These are phyloP conservation scores for Neofelis nebulosa DNA, from an alignment of 2,113 vertebrate species.

Conservation along the genomic window DNA sequence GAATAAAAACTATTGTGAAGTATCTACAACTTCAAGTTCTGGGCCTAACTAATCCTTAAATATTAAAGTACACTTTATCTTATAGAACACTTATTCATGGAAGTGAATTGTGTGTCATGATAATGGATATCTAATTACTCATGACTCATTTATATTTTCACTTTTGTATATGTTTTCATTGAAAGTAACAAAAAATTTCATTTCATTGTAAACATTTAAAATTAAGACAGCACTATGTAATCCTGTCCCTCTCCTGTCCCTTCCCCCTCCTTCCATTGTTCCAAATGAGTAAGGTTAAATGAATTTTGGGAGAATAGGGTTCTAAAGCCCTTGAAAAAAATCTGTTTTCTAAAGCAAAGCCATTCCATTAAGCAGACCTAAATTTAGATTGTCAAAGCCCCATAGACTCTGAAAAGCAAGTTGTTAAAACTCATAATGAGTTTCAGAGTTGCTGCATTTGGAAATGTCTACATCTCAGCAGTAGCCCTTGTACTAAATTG, in stretches of 20 bases:
- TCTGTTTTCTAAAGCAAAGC: slow-evolving; percentile 63
- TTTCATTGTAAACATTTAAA: slow-evolving; percentile 25
- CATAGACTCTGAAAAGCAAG: slow-evolving; percentile 53
- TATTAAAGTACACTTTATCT: neutral
- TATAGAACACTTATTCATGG: neutral
- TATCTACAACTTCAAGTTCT: neutral
- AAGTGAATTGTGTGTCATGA: neutral
- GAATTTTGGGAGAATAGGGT: neutral
- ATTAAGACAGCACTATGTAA: neutral
- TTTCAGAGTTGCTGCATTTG: slow-evolving; percentile 25
- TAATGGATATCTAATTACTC: slow-evolving; percentile 35
- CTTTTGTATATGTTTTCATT: neutral
- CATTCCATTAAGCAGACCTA: slow-evolving; percentile 60
- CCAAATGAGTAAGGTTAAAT: slow-evolving; percentile 42
- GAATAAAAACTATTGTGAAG: neutral
- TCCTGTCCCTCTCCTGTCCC: neutral
- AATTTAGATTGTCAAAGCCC: slow-evolving; percentile 66
- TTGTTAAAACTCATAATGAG: slow-evolving; percentile 55
- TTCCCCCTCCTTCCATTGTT: neutral
- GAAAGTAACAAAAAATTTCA: slow-evolving; percentile 34
- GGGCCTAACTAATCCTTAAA: slow-evolving; percentile 22
- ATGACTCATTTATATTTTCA: slow-evolving; percentile 43
- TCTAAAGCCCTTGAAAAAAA: slow-evolving; percentile 51
- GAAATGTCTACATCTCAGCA: slow-evolving; percentile 34
- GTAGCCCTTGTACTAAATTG: neutral